Base-by-base conservation (phyloP, 2,888 invertebrate genomes). In the Thymelicus lineola region DNA sequence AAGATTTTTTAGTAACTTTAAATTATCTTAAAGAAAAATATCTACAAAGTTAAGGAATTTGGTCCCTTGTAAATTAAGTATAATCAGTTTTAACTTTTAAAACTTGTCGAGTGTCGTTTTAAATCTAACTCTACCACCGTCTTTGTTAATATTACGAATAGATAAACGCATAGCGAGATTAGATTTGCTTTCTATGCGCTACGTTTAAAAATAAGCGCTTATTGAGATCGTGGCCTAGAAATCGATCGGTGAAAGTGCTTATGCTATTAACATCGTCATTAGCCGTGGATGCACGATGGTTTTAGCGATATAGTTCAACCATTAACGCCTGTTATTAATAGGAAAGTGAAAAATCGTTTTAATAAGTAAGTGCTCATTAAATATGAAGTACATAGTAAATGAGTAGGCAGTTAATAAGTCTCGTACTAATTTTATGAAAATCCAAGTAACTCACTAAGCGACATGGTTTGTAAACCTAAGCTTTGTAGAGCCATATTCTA, bases 211-310 rank as follows among this genome's bases (percentile, higher is more conserved):
- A 83, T 80, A 83, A 71, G 70, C 66, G 63, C 66, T 66, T 70
- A 71, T 71, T 82, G 80, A 78, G 80, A 78, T 71, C 80, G 71
- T 70, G 84, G 74, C 86, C 85, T 81, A 86, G 81, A 83, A 79
- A 76, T 76, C 60, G 66, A 69, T 63, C 55, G 79, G 83, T 80
- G 86, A 87, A 88, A 86, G 86, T 85, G 79, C 79, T 77, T 79
- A 78, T 81, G 81, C 79, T 81, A 84, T 81, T 82, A 53, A 82
- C 75, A 77, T 79, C 70, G 73, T 74, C 79, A 80, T 80, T 81
- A 81, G 76, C 79, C 78, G 48, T 50, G 42, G 50, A 60, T 7
- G 36, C 55, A 57, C 14, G 55, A 57, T 36, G 36, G 36, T 6
- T 57, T 57, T 57, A 53, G 57, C 12, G 57, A 57, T 57, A 57